Evolutionary conservation across 2,797 vertebrate species (phyloP), one percentile per base, ranked within the genome.

Genomic region (Tympanoctomys barrerae): DNA sequence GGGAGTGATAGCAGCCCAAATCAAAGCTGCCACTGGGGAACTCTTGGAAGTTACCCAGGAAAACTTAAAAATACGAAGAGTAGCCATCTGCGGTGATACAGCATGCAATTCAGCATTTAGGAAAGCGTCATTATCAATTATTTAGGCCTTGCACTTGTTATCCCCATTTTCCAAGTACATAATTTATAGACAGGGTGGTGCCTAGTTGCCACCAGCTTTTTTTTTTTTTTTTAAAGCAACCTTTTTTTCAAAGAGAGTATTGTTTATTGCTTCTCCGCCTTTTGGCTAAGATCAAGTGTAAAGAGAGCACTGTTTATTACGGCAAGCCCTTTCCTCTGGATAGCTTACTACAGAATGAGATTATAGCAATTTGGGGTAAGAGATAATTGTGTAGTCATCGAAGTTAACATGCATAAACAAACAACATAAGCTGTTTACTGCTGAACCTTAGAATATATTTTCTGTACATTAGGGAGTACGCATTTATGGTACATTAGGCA

Each of bases 111-210:
- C 19, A 26, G 49, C 94, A 3, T 3, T 33, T 31, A 82, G 96
- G 81, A 85, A 88, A 89, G 42, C 64, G 92, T 52, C 7, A 54
- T 91, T 70, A 87, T 98, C 97, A 95, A 98, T 98, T 98, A 98
- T 98, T 98, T 96, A 99, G 94, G 97, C 36, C 90, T 94, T 84
- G 97, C 86, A 97, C 97, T 98, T 97, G 96, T 97, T 94, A 95
- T 96, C 89, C 97, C 97, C 96, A 96, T 96, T 98, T 98, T 98
- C 98, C 98, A 96, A 2, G 52, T 98, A 95, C 98, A 98, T 98
- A 98, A 98, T 98, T 98, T 98, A 98, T 98, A 96, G 96, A 93
- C 68, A 61, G 88, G 68, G 91, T 94, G 95, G 95, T 93, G 71
- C 89, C 87, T 39, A 0, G 33, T 24, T 59, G 90, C 77, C 90